Evolutionary conservation across 2,888 invertebrate species (phyloP).

Genomic region (Hyalella azteca): DNA sequence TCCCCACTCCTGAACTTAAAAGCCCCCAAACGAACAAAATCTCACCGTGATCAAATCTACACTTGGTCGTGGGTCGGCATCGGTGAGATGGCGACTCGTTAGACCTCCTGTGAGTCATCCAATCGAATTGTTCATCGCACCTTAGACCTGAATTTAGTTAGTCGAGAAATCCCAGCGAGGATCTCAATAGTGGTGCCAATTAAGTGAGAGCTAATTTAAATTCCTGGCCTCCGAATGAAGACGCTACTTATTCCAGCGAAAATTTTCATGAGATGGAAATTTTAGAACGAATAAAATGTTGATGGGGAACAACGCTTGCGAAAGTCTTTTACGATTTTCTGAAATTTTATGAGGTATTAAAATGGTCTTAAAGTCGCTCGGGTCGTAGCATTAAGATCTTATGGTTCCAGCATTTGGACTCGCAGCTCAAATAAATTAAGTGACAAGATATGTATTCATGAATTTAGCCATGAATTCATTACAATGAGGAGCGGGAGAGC

Average conservation of each 20-base stretch:
- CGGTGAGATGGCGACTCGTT: neutral
- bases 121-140: slow-evolving; percentile 37
- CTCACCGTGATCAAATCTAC: neutral
- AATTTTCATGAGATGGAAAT: slow-evolving; percentile 35
- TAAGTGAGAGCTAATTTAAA: slow-evolving; percentile 35
- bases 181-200: slow-evolving; percentile 36
- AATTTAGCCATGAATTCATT: too few species aligned
- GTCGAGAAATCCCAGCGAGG: slow-evolving; percentile 22
- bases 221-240: slow-evolving; percentile 22
- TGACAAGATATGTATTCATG: too few species aligned
- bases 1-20: slow-evolving; percentile 19
- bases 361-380: too few species aligned
- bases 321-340: too few species aligned
- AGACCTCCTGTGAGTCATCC: neutral
- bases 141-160: slow-evolving; percentile 32
- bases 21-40: slow-evolving; percentile 10
- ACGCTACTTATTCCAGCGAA: slow-evolving; percentile 15
- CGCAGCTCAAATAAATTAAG: too few species aligned
- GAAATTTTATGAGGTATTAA: too few species aligned
- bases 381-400: too few species aligned
- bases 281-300: neutral
- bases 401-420: too few species aligned
- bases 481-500: too few species aligned
- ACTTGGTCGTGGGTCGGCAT: neutral
- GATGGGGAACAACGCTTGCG: too few species aligned